Evolutionary conservation across 2,888 invertebrate species (phyloP).

Genomic region (Synergus laeviventris): DNA sequence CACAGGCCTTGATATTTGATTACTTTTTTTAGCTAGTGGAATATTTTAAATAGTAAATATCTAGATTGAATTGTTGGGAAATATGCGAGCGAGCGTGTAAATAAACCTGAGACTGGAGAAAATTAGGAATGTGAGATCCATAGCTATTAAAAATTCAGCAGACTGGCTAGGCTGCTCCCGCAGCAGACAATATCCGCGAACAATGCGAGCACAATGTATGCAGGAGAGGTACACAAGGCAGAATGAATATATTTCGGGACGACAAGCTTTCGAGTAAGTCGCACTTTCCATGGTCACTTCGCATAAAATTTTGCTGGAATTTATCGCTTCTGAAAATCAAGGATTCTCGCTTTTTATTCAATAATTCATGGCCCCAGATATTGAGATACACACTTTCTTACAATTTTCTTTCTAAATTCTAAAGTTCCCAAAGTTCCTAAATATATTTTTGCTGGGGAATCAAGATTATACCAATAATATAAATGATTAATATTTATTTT

Average conservation of each 20-base stretch:
- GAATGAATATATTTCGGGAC: constrained; percentile 10
- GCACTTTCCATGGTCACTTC: background rate
- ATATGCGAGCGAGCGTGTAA: background rate
- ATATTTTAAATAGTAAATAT: background rate
- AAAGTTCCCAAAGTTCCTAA: background rate
- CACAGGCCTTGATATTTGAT: background rate
- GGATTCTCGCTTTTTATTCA: background rate
- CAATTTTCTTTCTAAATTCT: background rate
- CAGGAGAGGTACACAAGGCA: constrained; percentile 3
- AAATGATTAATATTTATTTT: background rate
- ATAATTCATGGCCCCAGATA: background rate
- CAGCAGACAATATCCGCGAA: constrained; percentile 51
- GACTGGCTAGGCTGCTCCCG: constrained; percentile 45
- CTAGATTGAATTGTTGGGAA: background rate
- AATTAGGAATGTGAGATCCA: constrained; percentile 43
- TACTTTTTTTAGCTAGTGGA: background rate
- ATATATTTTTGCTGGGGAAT: no score
- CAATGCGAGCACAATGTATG: constrained; percentile 58
- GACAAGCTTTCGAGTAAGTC: constrained; percentile 9
- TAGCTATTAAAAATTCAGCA: constrained; percentile 59
- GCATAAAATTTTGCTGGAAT: constrained; percentile 5
- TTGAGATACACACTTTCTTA: background rate
- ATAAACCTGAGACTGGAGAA: background rate
- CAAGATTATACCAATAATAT: background rate
- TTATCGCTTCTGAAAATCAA: background rate